These are phyloP conservation scores for Myocastor coypus DNA, from an alignment of 2,113 vertebrate genomes.

Conservation along the genomic window DNA sequence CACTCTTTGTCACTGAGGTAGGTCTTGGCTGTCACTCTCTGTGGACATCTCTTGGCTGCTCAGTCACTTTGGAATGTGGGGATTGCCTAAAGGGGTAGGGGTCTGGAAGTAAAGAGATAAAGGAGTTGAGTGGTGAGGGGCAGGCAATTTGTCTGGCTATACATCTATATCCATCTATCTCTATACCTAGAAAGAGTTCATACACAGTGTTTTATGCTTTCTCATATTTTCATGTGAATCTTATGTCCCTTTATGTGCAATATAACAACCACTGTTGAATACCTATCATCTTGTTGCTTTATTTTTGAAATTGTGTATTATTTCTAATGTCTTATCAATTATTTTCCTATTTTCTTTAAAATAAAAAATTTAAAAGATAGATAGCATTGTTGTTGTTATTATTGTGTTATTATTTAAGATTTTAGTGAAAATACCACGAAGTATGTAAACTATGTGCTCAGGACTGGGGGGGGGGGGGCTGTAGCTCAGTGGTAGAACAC, in stretches of 20 bases:
- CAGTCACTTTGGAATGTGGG: background rate
- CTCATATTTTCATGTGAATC: background rate
- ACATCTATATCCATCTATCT: background rate
- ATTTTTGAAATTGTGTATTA: too few relatives aligned
- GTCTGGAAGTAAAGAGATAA: background rate
- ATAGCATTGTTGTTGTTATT: background rate
- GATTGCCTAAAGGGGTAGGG: background rate
- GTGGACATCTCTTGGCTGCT: background rate
- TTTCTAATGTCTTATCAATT: too few relatives aligned
- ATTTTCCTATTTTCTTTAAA: too few relatives aligned
- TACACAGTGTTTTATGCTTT: background rate
- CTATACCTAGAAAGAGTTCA: background rate
- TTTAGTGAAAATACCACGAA: background rate
- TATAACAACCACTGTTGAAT: too few relatives aligned
- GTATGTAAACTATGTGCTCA: background rate
- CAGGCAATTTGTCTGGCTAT: background rate
- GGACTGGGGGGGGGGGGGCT: background rate
- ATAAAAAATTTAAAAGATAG: background rate
- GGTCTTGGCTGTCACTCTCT: conserved; percentile 16
- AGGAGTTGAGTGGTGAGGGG: background rate
- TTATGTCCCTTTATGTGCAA: background rate
- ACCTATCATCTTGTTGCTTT: too few relatives aligned
- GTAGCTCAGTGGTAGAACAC: background rate
- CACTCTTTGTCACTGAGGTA: conserved; percentile 95
- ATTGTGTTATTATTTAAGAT: background rate